These are phyloP conservation scores for Cheirogaleus major DNA, from an alignment of 2,797 vertebrate species.

Conservation along the genomic window DNA sequence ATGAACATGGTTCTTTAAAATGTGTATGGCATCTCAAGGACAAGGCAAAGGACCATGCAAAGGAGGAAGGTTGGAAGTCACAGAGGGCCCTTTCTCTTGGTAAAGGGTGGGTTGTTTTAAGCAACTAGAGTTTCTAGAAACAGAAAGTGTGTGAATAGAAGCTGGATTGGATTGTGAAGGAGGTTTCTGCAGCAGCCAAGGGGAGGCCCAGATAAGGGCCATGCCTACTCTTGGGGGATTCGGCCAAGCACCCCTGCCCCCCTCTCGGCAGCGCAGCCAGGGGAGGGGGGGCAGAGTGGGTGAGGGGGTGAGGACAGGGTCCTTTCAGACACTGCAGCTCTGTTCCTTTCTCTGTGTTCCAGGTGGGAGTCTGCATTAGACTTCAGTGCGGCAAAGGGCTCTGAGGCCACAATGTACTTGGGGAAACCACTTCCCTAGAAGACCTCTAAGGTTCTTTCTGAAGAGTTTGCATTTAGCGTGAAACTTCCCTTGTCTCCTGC, in stretches of 20 bases:
- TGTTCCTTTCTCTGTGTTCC: neutral
- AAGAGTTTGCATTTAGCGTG: neutral
- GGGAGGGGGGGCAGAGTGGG: neutral
- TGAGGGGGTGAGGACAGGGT: no score
- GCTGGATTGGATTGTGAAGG: neutral
- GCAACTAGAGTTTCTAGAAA: neutral
- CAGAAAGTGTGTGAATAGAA: neutral
- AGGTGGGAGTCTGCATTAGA: neutral
- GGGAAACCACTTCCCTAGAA: neutral
- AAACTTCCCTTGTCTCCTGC: neutral
- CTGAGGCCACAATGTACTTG: neutral
- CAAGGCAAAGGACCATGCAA: neutral
- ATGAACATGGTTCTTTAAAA: neutral
- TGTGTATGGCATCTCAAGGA: neutral
- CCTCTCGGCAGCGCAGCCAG: neutral
- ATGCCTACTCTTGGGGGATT: neutral
- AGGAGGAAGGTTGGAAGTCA: neutral
- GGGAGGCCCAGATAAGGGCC: neutral
- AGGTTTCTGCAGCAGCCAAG: neutral
- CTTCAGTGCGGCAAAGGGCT: neutral
- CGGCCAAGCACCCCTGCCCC: fast-evolving
- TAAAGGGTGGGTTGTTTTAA: neutral
- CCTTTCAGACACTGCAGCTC: neutral
- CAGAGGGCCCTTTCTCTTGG: neutral
- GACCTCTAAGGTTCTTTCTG: neutral